phyloP scores from a whole-genome alignment of 2,113 vertebrate species.

The Pontoporia blainvillei region DNA sequence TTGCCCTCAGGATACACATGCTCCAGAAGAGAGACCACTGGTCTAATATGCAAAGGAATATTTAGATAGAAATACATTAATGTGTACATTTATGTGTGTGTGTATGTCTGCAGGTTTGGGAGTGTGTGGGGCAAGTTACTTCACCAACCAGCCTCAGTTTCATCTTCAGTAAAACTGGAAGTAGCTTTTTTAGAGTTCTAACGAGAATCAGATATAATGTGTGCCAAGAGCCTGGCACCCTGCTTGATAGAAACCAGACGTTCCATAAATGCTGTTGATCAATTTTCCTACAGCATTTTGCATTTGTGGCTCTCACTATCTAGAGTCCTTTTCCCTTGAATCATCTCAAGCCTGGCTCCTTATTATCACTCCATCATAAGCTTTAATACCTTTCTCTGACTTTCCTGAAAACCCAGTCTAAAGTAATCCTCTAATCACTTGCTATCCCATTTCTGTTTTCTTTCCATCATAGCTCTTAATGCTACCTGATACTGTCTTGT shows the following conservation, averaged over 20 bases:
- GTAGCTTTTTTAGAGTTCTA: neutral
- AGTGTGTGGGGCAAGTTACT: neutral
- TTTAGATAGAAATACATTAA: neutral
- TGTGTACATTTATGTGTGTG: neutral
- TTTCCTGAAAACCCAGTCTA: neutral
- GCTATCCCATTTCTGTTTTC: neutral
- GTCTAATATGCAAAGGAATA: neutral
- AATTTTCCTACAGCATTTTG: neutral
- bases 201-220: neutral
- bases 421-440: neutral
- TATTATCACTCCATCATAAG: neutral
- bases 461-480: neutral
- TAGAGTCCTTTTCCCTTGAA: neutral
- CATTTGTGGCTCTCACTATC: neutral
- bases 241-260: neutral
- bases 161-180: neutral
- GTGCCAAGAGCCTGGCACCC: neutral
- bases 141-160: neutral
- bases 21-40: neutral
- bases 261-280: neutral
- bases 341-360: neutral
- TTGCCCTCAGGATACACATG: neutral
- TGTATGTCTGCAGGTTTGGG: fast-evolving
- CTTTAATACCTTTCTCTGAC: neutral
- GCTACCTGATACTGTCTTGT: neutral